These are phyloP conservation scores for Orchesellides sinensis DNA, from an alignment of 2,888 invertebrate genomes.

Conservation along the genomic window DNA sequence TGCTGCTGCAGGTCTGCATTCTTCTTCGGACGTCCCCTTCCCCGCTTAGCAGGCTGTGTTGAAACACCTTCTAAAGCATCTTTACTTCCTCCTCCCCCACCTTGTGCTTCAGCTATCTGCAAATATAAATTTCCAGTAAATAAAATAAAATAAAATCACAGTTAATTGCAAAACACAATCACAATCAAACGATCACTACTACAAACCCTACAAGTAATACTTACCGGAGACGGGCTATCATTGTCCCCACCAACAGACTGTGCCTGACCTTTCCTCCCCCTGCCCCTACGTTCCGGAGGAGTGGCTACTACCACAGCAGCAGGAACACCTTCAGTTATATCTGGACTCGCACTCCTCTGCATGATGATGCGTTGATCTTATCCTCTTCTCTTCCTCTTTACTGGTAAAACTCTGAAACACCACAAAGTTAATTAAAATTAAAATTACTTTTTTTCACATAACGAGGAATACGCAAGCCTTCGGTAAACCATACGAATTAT, in stretches of 20 bases:
- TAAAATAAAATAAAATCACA: too few species aligned
- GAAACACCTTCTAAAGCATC: too few species aligned
- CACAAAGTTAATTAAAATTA: too few species aligned
- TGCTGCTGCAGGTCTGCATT: neutral
- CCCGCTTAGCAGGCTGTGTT: conserved; percentile 7
- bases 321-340: conserved; percentile 49
- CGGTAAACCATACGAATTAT: too few species aligned
- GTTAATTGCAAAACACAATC: neutral
- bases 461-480: too few species aligned
- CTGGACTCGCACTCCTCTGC: conserved; percentile 54
- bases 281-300: neutral
- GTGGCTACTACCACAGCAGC: neutral
- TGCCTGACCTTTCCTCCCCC: neutral
- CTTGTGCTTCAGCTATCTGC: too few species aligned
- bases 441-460: too few species aligned
- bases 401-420: too few species aligned
- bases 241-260: neutral
- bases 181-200: neutral
- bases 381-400: too few species aligned
- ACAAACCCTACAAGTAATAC: neutral
- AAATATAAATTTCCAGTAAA: too few species aligned
- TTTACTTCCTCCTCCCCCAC: too few species aligned
- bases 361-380: too few species aligned
- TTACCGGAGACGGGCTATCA: neutral
- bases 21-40: conserved; percentile 44